These are phyloP conservation scores for Antechinus flavipes DNA, from an alignment of 2,113 vertebrate genomes.

Conservation along the genomic window DNA sequence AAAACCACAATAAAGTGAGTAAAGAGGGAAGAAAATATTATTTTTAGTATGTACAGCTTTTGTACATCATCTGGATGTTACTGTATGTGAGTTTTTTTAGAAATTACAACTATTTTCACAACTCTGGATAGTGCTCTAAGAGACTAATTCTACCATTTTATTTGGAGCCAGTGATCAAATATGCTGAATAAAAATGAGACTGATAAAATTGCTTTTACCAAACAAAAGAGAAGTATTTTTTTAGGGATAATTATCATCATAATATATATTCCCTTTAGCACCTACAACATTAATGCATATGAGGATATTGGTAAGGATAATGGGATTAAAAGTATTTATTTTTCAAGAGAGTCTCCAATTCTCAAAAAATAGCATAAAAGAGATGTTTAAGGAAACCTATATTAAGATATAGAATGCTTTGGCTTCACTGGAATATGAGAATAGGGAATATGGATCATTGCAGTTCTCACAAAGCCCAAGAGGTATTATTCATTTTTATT, in stretches of 20 bases:
- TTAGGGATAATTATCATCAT: background rate
- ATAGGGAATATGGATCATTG: background rate
- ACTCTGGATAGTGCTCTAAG: background rate
- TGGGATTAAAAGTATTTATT: background rate
- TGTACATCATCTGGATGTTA: background rate
- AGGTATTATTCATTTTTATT: background rate
- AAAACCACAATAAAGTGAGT: background rate
- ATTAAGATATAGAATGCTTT: background rate
- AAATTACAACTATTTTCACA: background rate
- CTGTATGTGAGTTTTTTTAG: background rate
- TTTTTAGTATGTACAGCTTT: background rate
- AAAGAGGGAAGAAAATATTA: background rate
- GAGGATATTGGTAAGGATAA: background rate
- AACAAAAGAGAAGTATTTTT: background rate
- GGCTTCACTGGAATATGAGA: background rate
- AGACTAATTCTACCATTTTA: background rate
- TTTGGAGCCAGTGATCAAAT: background rate
- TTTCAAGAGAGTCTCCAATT: background rate
- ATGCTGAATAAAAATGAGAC: background rate
- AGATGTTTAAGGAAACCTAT: background rate
- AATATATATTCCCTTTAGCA: background rate
- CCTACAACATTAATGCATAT: background rate
- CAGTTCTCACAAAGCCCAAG: background rate
- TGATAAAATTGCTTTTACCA: background rate
- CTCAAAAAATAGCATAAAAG: background rate